A percentile compares a stretch with the other conserved stretches of the same genome.
Conservation (phyloP, 2,888 invertebrate genomes). For the Eupsilia transversa region DNA sequence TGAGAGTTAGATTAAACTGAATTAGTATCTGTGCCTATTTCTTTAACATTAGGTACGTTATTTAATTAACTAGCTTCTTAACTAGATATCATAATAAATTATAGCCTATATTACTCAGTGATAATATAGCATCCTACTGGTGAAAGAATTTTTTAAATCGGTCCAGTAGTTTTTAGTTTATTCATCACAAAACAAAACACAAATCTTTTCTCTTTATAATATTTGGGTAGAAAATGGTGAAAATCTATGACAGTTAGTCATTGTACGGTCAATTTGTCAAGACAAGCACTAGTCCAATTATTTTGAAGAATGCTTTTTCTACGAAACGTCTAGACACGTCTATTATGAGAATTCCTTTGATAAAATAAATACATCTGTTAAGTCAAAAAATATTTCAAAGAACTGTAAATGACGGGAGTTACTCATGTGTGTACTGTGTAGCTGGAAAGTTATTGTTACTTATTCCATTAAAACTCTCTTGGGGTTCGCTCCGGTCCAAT, state of each 20-base stretch:
- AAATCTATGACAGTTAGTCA: not conserved
- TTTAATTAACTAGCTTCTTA: too few species aligned
- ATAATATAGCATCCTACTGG: too few species aligned
- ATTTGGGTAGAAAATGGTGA: too few species aligned
- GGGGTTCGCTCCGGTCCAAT: constrained; percentile 2
- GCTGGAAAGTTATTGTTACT: constrained; percentile 18
- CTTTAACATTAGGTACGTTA: too few species aligned
- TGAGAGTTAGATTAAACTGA: not conserved
- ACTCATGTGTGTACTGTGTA: not conserved
- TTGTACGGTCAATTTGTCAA: too few species aligned
- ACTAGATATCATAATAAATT: too few species aligned
- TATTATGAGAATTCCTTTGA: not conserved
- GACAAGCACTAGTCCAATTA: not conserved
- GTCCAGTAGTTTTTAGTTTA: too few species aligned
- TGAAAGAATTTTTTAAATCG: too few species aligned
- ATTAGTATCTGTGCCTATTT: not conserved
- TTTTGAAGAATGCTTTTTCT: not conserved
- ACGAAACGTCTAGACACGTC: constrained; percentile 7
- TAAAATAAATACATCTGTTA: not conserved
- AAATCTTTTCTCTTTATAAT: too few species aligned
- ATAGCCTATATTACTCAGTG: too few species aligned
- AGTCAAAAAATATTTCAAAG: not conserved
- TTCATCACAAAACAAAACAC: too few species aligned
- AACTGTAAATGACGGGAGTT: not conserved
- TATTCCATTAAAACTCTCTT: constrained; percentile 23